phyloP scores from a whole-genome alignment of 35 echinoderm and acorn worm species.

The Patiria miniata region DNA sequence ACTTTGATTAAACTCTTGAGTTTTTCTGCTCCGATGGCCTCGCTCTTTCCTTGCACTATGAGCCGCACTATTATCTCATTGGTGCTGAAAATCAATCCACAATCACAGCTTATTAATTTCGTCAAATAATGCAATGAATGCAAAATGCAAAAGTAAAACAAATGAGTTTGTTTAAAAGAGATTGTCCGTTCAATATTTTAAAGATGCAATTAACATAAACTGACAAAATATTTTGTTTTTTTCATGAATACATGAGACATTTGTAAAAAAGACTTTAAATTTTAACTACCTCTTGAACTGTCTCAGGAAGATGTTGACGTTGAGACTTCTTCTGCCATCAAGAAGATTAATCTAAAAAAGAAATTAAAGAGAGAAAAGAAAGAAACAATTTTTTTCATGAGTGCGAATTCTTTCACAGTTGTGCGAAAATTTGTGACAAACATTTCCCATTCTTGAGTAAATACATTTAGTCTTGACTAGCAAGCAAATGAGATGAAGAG shows the following conservation, averaged over 20 bases:
- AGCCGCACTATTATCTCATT: constrained; percentile 62
- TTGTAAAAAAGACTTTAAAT: neutral
- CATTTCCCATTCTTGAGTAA: too few species aligned
- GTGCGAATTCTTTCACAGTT: neutral
- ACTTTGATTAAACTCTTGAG: constrained; percentile 83
- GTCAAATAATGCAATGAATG: too few species aligned
- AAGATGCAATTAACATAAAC: neutral
- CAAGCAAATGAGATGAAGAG: too few species aligned
- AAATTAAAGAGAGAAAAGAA: neutral
- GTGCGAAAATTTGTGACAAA: too few species aligned
- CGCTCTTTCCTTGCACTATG: constrained; percentile 63
- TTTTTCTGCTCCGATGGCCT: constrained; percentile 87
- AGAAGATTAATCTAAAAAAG: constrained; percentile 75
- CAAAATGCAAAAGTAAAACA: too few species aligned
- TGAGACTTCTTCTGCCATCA: constrained; percentile 82
- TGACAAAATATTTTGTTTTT: neutral
- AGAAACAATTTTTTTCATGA: neutral
- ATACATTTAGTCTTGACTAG: too few species aligned
- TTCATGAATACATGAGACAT: too few species aligned
- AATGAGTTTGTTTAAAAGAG: too few species aligned
- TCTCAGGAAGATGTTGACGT: constrained; percentile 91
- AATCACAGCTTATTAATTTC: too few species aligned
- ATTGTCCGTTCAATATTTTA: neutral
- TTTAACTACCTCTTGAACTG: constrained; percentile 72
- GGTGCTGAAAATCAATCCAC: constrained; percentile 51